phyloP scores from a whole-genome alignment of 2,888 invertebrate genomes.

The Orthonychiurus folsomi region DNA sequence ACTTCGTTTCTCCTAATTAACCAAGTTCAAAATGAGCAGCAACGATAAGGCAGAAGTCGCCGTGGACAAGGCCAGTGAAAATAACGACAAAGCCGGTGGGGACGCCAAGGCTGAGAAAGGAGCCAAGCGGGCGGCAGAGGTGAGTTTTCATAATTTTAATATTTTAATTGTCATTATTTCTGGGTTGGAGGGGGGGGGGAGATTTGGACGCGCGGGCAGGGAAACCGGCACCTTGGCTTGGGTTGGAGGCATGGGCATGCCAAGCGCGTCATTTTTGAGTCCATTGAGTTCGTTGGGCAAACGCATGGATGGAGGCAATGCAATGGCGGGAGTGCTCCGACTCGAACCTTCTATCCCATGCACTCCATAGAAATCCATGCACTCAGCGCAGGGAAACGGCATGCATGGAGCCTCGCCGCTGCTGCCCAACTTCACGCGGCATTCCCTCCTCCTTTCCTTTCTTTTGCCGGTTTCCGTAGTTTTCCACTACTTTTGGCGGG shows the following conservation, averaged over 20 bases:
- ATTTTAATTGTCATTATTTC: too few species aligned
- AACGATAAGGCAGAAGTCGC: slow-evolving; percentile 76
- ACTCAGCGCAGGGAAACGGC: too few species aligned
- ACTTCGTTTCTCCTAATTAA: neutral
- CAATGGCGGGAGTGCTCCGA: too few species aligned
- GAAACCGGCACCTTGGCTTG: too few species aligned
- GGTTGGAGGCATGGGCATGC: too few species aligned
- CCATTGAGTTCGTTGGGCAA: too few species aligned
- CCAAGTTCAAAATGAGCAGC: slow-evolving; percentile 55
- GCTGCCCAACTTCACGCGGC: neutral
- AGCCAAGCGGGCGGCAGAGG: slow-evolving; percentile 79
- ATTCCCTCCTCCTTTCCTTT: neutral
- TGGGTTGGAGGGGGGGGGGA: too few species aligned
- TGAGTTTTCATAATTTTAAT: slow-evolving; percentile 51
- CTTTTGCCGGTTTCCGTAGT: neutral
- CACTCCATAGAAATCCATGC: too few species aligned
- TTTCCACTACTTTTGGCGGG: neutral
- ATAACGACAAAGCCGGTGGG: slow-evolving; percentile 59
- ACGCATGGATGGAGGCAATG: too few species aligned
- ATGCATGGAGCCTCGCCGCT: neutral
- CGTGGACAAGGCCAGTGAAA: slow-evolving; percentile 66
- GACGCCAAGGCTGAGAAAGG: slow-evolving; percentile 77
- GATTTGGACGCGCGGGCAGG: too few species aligned
- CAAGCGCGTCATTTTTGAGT: too few species aligned
- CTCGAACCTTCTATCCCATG: too few species aligned